Evolutionary conservation across 1,140 invertebrate species (phyloP), one percentile per base, ranked within the genome.

Genomic region (Drosophila pallidifrons): DNA sequence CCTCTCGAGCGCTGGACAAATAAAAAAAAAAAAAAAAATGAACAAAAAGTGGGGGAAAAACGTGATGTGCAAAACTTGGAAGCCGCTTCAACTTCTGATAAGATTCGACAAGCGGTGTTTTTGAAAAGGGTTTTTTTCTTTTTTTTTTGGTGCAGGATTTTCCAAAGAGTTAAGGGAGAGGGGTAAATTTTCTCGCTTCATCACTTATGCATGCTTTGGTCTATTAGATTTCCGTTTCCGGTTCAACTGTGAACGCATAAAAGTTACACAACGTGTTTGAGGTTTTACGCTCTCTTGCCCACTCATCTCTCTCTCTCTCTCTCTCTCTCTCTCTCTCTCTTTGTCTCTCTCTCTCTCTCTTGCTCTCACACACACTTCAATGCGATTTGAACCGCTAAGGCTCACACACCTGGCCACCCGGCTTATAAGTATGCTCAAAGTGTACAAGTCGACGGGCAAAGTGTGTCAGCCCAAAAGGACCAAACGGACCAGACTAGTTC

Each of bases 171-270:
- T 59, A 38, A 6, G 38, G 7, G 15, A 25, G 30, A 5, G 20
- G 20, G 51, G 38, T 32, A 67, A 55, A 67, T 59, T 86, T 86
- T 86, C 82, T 86, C 82, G 82, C 82, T 87, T 86, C 82, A 86
- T 86, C 82, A 86, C 82, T 87, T 86, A 86, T 86, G 82, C 82
- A 86, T 86, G 82, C 82, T 87, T 86, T 86, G 82, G 82, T 86
- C 82, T 86, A 86, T 86, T 86, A 86, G 82, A 86, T 86, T 86
- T 86, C 82, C 82, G 82, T 86, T 86, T 86, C 82, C 82, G 82
- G 82, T 87, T 86, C 72, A 86, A 79, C 82, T 79, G 82, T 74
- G 54, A 86, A 82, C 75, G 68, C 75, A 82, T 69, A 63, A 82
- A 82, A 82, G 79, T 86, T 82, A 70, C 51, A 71, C 82, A 82